phyloP scores from a whole-genome alignment of 1,140 invertebrate genomes.

The Bombus sylvicola region DNA sequence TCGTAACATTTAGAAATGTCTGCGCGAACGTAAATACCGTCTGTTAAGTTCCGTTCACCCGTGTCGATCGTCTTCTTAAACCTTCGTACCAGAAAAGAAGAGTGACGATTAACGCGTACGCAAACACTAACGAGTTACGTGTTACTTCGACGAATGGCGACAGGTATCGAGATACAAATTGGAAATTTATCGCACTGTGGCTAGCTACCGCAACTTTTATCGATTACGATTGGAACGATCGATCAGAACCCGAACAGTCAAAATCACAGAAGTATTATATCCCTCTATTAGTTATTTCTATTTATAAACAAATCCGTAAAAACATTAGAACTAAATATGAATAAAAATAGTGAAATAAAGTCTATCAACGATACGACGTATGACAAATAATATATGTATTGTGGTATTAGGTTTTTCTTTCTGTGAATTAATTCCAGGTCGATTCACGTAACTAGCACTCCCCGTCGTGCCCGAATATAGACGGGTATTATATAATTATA shows the following conservation, averaged over 20 bases:
- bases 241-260: neutral
- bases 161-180: neutral
- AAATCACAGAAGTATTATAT: neutral
- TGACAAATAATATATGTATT: neutral
- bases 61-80: neutral
- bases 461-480: conserved; percentile 19
- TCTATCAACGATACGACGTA: neutral
- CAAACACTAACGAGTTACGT: neutral
- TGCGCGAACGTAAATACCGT: neutral
- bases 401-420: conserved; percentile 12
- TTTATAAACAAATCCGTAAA: neutral
- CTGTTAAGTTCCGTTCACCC: neutral
- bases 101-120: neutral
- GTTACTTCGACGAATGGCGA: neutral
- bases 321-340: neutral
- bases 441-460: conserved; percentile 24
- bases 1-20: neutral
- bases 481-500: conserved; percentile 26
- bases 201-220: neutral
- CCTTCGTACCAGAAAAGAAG: neutral
- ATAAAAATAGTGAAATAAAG: neutral
- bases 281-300: neutral
- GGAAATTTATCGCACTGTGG: neutral
- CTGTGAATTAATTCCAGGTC: conserved; percentile 24
- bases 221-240: neutral